These are phyloP conservation scores for Mastomys natalensis DNA, from an alignment of 2,113 vertebrate species.

Conservation along the genomic window DNA sequence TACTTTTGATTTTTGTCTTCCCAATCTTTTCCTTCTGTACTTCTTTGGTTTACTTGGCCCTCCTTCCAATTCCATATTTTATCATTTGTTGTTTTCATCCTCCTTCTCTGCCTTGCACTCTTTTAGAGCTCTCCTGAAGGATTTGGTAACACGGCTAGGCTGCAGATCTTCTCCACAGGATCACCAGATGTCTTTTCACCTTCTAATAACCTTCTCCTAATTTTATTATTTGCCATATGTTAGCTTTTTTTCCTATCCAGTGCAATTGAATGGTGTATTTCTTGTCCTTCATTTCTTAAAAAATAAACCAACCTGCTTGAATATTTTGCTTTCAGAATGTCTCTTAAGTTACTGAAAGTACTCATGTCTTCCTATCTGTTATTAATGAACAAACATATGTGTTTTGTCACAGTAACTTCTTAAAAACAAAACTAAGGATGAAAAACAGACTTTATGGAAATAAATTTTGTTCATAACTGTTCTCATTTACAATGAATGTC, in stretches of 20 bases:
- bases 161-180: background rate
- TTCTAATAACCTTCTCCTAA: background rate
- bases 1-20: background rate
- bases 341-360: background rate
- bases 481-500: background rate
- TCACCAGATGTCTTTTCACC: background rate
- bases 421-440: background rate
- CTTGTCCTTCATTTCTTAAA: background rate
- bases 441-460: background rate
- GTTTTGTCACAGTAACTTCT: background rate
- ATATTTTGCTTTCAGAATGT: conserved; percentile 2
- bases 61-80: background rate
- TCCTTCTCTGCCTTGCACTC: rapidly evolving
- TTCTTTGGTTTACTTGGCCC: background rate
- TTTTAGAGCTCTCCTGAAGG: background rate
- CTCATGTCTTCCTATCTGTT: conserved; percentile 26
- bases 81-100: background rate
- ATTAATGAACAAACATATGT: conserved; percentile 31
- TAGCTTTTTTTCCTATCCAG: background rate
- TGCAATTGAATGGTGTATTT: background rate
- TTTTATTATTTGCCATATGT: conserved; percentile 28
- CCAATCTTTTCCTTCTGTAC: background rate
- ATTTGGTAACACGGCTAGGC: background rate
- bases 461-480: background rate
- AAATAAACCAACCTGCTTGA: background rate